Evolutionary conservation across 2,113 vertebrate genomes (phyloP), one percentile per base, ranked within the genome.

Genomic region (Charina bottae): DNA sequence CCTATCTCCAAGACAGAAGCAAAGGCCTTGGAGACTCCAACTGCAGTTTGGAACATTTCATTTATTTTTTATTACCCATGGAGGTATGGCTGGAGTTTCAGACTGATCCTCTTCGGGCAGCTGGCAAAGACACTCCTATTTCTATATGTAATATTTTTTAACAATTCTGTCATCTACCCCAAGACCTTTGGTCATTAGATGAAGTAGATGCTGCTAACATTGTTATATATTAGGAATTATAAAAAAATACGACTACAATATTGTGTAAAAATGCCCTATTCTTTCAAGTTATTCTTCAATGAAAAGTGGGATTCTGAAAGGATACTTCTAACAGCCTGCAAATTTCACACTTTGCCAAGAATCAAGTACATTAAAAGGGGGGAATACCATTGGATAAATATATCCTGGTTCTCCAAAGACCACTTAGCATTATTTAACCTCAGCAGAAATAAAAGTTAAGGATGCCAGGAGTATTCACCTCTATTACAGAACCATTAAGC

Each of bases 371-470:
- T 93, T 72, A 6, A 90, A 64, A 33, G 4, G 62, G 85, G 58
- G 28, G 49, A 49, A 62, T 62, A 62, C 10, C 9, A 19, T 60
- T 58, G 49, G 60, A 49, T 3, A 85, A 90, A 85, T 11, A 24
- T 5, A 13, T 53, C 92, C 83, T 37, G 21, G 17, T 26, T 54
- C 15, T 87, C 89, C n/a, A 84, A 59, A 54, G 3, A 60, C 53
- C 89, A 78, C 3, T 64, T 86, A 62, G 78, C 1, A 3, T 95
- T 6, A 5, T 93, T 91, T 93, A 68, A 93, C 90, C 91, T 94
- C 83, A 62, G 9, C 3, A 17, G 33, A 90, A 93, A 3, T 84
- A 92, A 93, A 93, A 58, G 1, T 46, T 46, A 90, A 92, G 37
- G 1, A 10, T 55, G 46, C 11, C n/a, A 90, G 54, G 53, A 85